Base-by-base conservation (phyloP, 2,797 vertebrate genomes). In the Epinephelus awoara region DNA sequence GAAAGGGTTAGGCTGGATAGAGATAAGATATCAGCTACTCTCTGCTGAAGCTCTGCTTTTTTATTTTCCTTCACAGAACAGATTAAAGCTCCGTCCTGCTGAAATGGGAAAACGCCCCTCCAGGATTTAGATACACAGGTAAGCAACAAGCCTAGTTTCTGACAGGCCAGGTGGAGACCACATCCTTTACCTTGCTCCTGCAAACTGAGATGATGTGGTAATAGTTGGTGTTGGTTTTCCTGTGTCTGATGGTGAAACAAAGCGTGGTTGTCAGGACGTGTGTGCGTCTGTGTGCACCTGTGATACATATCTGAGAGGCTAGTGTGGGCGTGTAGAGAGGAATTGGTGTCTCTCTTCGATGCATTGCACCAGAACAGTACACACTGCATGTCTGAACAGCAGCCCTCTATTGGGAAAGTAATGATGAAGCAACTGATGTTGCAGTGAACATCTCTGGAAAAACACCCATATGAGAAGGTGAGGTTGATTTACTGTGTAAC, bases 81-180 rank as follows among this genome's bases (percentile, higher is more conserved):
- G 0, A 52, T 68, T 25, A 58, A 23, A 81, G 57, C 55, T 73
- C 21, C 59, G 56, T 74, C 64, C 77, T 85, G 82, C 76, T 94
- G 91, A 94, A 72, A 93, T 93, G 93, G 86, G 69, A 91, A 87
- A 64, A 71, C 72, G 27, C 72, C 79, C 62, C 63, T 65, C 25
- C 54, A 64, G 64, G 40, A 87, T 76, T 80, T 67, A 82, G 57
- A 67, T 75, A 85, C 15, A 73, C 80, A 87, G 93, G 93, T 95
- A 85, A 93, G 92, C 23, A 49, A 59, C 12, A 12, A 59, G 49
- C 7, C 42, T 27, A 9, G 19, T 49, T 62, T 15, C 9, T 47
- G 15, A 15, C 47, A 55, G 21, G 47, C 57, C 62, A 67, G 47
- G n/a, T 71, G 42, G 19, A 13, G 42, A 62, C 57, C 57, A 67